Evolutionary conservation across 1,140 invertebrate species (phyloP), one percentile per base, ranked within the genome.

Genomic region (Asbolus verrucosus): DNA sequence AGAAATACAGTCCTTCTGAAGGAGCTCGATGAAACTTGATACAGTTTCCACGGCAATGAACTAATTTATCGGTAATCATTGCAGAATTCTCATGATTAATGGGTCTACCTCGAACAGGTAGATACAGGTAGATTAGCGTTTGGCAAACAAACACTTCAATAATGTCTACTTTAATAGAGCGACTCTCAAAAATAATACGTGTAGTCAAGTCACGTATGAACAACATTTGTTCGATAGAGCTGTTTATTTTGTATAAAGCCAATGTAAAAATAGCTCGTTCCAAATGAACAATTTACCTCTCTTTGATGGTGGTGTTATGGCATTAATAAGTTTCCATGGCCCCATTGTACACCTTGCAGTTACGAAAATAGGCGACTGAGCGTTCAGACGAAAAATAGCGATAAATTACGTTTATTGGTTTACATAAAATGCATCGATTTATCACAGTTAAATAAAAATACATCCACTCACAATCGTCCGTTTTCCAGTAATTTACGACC

Each of bases 121-220:
- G 15, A 4, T 6, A 16, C 39, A 43, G 39, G 39, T 43, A 43
- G 39, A 43, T 16, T 14, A 15, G 11, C 14, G 16, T 43, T 16
- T 43, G 39, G 39, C 39, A 43, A 43, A 43, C 39, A 18, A n/a
- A 16, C 15, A 11, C 15, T 43, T 43, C 11, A 43, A 43, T 43
- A 43, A 43, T 36, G 33, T 36, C 33, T 36, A 11, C 33, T 36
- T 36, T 36, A 36, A 36, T 36, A 36, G 5, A 36, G 13, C 39
- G 39, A 2, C 39, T 16, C 39, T 43, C 39, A 43, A 43, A 43
- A 36, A 43, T 43, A 43, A 43, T 43, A 36, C 33, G 33, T n/a
- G 33, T 16, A 43, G 39, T 43, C 39, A 43, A 43, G 39, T 43
- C 39, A 43, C 39, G 39, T 43, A 43, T 43, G 39, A 43, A 11